Conservation (phyloP, 1,140 invertebrate species). For the Caerostris extrusa region DNA sequence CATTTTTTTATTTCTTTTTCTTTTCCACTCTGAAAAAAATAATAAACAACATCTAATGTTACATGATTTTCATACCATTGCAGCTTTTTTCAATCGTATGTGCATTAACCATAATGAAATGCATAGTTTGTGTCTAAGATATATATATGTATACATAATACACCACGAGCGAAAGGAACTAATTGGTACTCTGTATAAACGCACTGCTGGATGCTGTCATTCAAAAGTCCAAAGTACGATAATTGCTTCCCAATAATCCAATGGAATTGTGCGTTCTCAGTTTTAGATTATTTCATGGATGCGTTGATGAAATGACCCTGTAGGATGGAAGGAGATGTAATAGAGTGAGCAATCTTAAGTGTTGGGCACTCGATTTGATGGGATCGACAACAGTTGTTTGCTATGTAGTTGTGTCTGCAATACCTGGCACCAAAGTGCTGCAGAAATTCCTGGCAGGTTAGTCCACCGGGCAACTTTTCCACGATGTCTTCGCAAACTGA, state of each 20-base stretch:
- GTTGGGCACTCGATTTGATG: conserved; percentile 79
- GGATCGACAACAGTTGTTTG: conserved; percentile 82
- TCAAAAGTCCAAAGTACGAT: not conserved
- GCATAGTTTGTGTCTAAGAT: too few species aligned
- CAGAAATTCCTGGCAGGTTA: conserved; percentile 82
- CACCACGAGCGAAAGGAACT: not conserved
- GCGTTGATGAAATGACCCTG: not conserved
- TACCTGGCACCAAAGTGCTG: conserved; percentile 82
- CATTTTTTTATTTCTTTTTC: too few species aligned
- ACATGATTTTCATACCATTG: too few species aligned
- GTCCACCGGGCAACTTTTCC: conserved; percentile 81
- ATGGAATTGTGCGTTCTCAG: not conserved
- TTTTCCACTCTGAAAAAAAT: too few species aligned
- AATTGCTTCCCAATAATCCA: not conserved
- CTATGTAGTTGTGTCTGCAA: conserved; percentile 82
- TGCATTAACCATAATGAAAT: too few species aligned
- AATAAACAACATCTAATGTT: too few species aligned
- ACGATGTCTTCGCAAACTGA: conserved; percentile 81
- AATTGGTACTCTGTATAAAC: not conserved
- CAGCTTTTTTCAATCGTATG: too few species aligned
- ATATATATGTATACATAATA: not conserved
- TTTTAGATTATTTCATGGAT: not conserved
- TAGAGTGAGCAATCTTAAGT: too few species aligned
- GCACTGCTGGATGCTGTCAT: not conserved
- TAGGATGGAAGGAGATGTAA: conserved; percentile 2